These are phyloP conservation scores for Ibidorhyncha struthersii DNA, from an alignment of 2,113 vertebrate species.

Conservation along the genomic window DNA sequence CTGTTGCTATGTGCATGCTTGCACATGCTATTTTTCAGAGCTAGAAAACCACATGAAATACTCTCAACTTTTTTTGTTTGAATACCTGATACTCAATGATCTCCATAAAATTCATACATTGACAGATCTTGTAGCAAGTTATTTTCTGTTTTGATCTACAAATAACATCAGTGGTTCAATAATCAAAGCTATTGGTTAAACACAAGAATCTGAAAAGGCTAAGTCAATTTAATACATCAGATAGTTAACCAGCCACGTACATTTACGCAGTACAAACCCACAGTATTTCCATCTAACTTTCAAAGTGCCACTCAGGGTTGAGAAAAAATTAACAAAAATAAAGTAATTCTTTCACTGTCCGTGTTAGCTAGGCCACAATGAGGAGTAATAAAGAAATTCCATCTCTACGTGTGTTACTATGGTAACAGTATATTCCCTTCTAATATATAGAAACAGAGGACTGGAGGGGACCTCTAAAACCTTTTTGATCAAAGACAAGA, in stretches of 20 bases:
- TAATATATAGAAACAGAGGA: not conserved
- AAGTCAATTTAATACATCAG: not conserved
- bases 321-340: not conserved
- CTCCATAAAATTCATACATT: not conserved
- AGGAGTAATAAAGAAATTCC: not conserved
- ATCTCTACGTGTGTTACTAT: not conserved
- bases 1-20: not conserved
- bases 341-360: not conserved
- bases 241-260: not conserved
- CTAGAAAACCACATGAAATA: not conserved
- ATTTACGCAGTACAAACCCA: not conserved
- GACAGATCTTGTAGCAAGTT: not conserved
- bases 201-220: not conserved
- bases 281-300: not conserved
- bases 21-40: not conserved
- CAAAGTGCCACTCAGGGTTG: not conserved
- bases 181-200: conserved; percentile 1
- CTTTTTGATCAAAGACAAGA: not conserved
- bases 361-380: not conserved
- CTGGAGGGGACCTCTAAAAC: not conserved
- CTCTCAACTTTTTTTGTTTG: not conserved
- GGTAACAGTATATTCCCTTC: conserved; percentile 14
- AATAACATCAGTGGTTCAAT: not conserved
- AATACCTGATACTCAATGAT: not conserved
- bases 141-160: not conserved